Percentiles rank a stretch among this genome's conserved stretches.
These are phyloP conservation scores for Leuciscus idus DNA, from an alignment of 2,113 vertebrate species.

Conservation along the genomic window DNA sequence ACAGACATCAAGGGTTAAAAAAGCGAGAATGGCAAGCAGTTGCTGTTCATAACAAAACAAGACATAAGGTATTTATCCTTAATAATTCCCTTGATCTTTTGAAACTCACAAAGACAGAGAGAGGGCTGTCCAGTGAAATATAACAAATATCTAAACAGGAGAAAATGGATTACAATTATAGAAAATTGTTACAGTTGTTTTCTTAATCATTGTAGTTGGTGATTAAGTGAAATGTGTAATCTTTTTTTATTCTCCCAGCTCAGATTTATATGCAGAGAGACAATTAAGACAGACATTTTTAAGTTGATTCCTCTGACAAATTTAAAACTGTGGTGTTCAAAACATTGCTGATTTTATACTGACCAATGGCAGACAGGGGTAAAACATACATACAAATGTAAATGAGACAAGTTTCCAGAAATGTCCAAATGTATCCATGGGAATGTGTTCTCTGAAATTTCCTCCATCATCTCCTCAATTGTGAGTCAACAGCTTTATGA, in stretches of 20 bases:
- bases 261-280: not conserved
- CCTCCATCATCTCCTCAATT: not conserved
- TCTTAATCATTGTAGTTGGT: not conserved
- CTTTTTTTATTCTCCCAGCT: not conserved
- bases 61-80: constrained; percentile 1
- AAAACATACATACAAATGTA: no score
- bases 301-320: no score
- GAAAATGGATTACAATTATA: not conserved
- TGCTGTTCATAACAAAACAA: constrained; percentile 7
- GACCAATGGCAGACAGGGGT: not conserved
- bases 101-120: not conserved
- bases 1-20: constrained; percentile 5
- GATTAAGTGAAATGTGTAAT: not conserved
- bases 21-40: constrained; percentile 10
- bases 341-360: no score
- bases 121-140: not conserved
- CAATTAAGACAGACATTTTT: no score
- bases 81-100: not conserved
- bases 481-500: not conserved
- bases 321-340: no score
- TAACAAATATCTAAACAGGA: not conserved
- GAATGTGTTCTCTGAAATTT: not conserved
- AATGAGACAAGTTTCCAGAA: no score
- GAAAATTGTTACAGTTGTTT: not conserved
- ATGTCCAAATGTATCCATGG: not conserved